A percentile compares a stretch with the other conserved stretches of the same genome.
These are phyloP conservation scores for Cebus imitator DNA, from an alignment of 2,113 vertebrate genomes.

Conservation along the genomic window DNA sequence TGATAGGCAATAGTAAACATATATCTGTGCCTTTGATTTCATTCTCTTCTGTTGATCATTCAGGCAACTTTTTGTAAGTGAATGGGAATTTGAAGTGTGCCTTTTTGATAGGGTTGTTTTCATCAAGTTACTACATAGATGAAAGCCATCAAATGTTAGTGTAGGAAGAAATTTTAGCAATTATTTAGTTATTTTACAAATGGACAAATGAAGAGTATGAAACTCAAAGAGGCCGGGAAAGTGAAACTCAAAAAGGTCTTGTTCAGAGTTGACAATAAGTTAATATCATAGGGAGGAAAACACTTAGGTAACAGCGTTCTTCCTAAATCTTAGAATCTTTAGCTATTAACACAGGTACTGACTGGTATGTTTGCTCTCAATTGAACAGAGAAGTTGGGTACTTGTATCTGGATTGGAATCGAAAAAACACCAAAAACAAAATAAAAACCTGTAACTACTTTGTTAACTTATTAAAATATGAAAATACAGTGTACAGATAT, in stretches of 20 bases:
- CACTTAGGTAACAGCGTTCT: neutral
- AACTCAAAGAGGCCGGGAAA: fast-evolving
- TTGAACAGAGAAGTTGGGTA: neutral
- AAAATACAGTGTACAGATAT: neutral
- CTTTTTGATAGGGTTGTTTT: neutral
- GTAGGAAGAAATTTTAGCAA: neutral
- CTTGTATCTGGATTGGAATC: neutral
- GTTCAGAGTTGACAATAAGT: neutral
- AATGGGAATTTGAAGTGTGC: neutral
- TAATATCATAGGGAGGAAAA: neutral
- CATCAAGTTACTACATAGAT: neutral
- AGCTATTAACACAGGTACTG: neutral
- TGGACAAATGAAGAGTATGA: neutral
- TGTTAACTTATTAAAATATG: neutral
- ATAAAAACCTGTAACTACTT: neutral
- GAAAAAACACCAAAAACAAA: neutral
- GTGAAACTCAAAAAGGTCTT: neutral
- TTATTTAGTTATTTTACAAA: neutral
- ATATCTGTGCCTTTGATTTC: neutral
- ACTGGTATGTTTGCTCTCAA: neutral
- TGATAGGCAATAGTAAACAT: neutral
- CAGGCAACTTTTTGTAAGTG: neutral
- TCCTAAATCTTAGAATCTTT: neutral
- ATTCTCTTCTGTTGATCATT: neutral
- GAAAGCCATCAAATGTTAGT: neutral